Evolutionary conservation across 2,797 vertebrate species (phyloP), one percentile per base, ranked within the genome.

Genomic region (Pangasius djambal): DNA sequence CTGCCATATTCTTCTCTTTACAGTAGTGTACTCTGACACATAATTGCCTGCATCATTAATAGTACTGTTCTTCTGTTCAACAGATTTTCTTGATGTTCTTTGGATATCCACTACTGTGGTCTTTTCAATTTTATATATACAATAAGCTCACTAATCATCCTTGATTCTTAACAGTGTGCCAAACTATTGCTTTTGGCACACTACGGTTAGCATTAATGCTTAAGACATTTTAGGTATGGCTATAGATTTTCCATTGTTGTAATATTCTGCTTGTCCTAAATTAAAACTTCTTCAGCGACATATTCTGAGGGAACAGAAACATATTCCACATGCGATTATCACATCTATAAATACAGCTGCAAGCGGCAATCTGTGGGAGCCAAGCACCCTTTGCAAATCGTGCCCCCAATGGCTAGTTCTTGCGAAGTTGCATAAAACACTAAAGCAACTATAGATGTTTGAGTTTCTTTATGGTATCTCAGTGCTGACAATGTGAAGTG

Each of bases 1-100:
- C 28, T 61, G 79, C 50, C 55, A 5, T 50, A 40, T 82, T 48
- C 15, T 69, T 87, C 31, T 44, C 50, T 72, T 87, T 67, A 70
- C 10, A 9, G 9, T 44, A 12, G 34, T 20, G 16, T 70, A 70
- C 55, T 20, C 6, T 57, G 16, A 57, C 55, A 57, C 55, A 57
- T 20, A 18, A 57, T 1, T 57, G 55, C 16, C 55, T 57, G 18
- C 18, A 20, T 57, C 48, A 48, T 57, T 57, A 20, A 57, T 57
- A 20, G 55, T 57, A 5, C 20, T 6, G 55, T 57, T 57, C 55
- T 57, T 20, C 55, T 57, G 18, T 57, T 57, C 55, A 57, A 6
- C 18, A 57, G 16, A 18, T 57, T 20, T 57, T 57, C 18, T 57
- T 57, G 18, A 57, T 57, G 4, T 57, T 57, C 55, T 57, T 57